These are phyloP conservation scores for Temnothorax rugatulus DNA, from an alignment of 2,888 invertebrate species.

Conservation along the genomic window DNA sequence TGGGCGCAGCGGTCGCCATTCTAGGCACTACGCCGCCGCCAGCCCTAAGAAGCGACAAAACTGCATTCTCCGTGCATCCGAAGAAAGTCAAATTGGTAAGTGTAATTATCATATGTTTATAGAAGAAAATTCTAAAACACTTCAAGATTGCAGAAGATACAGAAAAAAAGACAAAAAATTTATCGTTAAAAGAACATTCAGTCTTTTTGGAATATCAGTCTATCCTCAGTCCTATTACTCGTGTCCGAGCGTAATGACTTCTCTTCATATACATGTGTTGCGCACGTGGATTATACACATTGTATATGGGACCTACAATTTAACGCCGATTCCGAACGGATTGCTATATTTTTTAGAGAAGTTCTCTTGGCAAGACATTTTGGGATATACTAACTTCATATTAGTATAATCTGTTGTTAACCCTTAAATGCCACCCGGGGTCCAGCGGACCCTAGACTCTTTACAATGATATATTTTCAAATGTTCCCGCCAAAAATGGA, in stretches of 20 bases:
- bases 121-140: not conserved
- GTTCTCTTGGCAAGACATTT: not conserved
- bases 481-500: too few relatives aligned
- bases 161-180: not conserved
- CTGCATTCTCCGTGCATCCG: constrained; percentile 91
- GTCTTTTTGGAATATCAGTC: not conserved
- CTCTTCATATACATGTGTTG: too few relatives aligned
- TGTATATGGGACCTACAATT: too few relatives aligned
- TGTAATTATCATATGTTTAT: constrained; percentile 2
- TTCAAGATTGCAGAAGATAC: not conserved
- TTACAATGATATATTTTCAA: too few relatives aligned
- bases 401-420: not conserved
- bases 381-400: not conserved
- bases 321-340: too few relatives aligned
- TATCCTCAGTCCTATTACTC: too few relatives aligned
- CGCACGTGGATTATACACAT: too few relatives aligned
- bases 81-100: constrained; percentile 92
- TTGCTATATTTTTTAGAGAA: too few relatives aligned
- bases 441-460: too few relatives aligned
- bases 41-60: constrained; percentile 87
- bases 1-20: constrained; percentile 94
- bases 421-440: too few relatives aligned
- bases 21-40: constrained; percentile 86
- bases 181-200: not conserved
- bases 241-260: too few relatives aligned